Evolutionary conservation across 2,888 invertebrate genomes (phyloP).

Genomic region (Halocaridina rubra): DNA sequence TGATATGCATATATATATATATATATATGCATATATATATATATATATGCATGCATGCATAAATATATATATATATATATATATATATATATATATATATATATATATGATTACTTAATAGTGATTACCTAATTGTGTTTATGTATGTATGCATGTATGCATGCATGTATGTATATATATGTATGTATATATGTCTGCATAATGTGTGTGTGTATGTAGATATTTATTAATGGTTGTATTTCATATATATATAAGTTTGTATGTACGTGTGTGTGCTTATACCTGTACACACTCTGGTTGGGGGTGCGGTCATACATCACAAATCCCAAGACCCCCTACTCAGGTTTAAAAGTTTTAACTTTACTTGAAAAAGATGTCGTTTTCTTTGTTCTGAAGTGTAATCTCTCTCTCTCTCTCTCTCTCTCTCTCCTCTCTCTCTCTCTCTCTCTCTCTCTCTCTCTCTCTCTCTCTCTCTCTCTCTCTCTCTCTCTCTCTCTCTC

Average conservation of each 20-base stretch:
- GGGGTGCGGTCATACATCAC: too few species aligned
- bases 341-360: too few species aligned
- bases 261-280: too few species aligned
- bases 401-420: background rate
- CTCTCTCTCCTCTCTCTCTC: background rate
- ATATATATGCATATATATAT: background rate
- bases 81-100: background rate
- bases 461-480: too few species aligned
- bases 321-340: background rate
- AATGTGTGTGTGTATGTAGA: background rate
- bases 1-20: background rate
- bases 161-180: background rate
- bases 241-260: background rate
- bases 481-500: too few species aligned
- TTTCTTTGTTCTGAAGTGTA: too few species aligned
- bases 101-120: too few species aligned
- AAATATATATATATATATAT: background rate
- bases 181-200: background rate
- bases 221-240: too few species aligned
- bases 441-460: background rate
- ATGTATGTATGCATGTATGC: background rate
- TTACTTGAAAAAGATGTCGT: too few species aligned
- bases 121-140: too few species aligned
- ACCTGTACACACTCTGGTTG: too few species aligned
- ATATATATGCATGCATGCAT: background rate